These are phyloP conservation scores for Toxotes lorentzi DNA, from an alignment of 2,797 vertebrate species.

Conservation along the genomic window DNA sequence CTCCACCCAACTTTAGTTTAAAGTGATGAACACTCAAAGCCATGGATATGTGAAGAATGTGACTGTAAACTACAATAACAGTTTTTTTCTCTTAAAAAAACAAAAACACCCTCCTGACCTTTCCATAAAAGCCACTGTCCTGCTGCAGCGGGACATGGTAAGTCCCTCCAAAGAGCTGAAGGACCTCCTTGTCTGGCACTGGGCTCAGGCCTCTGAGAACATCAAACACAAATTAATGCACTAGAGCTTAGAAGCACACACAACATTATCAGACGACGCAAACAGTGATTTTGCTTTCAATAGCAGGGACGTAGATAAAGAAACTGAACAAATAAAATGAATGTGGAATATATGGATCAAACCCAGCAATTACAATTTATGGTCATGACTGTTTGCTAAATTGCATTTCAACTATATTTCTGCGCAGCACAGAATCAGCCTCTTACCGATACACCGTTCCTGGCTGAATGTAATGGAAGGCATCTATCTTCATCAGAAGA, in stretches of 20 bases:
- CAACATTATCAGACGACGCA: neutral
- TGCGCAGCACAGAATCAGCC: neutral
- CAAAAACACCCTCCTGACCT: conserved; percentile 75
- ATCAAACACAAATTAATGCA: conserved; percentile 33
- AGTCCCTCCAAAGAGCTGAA: conserved; percentile 87
- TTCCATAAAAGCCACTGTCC: conserved; percentile 92
- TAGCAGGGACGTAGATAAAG: neutral
- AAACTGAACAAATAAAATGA: neutral
- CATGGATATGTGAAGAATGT: neutral
- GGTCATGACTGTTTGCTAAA: no score
- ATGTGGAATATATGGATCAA: neutral
- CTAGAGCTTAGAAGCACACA: neutral
- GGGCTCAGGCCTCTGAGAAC: conserved; percentile 86
- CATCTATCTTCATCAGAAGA: conserved; percentile 91
- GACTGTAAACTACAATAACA: neutral
- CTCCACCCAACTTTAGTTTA: neutral
- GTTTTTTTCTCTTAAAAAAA: no score
- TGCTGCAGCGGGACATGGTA: conserved; percentile 88
- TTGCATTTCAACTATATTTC: neutral
- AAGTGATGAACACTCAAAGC: neutral
- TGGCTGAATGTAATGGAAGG: conserved; percentile 90
- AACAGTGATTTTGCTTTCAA: neutral
- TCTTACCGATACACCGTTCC: conserved; percentile 90
- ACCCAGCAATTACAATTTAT: neutral
- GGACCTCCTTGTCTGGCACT: conserved; percentile 88